phyloP scores from a whole-genome alignment of 2,113 vertebrate species.

The Spermophilus dauricus region DNA sequence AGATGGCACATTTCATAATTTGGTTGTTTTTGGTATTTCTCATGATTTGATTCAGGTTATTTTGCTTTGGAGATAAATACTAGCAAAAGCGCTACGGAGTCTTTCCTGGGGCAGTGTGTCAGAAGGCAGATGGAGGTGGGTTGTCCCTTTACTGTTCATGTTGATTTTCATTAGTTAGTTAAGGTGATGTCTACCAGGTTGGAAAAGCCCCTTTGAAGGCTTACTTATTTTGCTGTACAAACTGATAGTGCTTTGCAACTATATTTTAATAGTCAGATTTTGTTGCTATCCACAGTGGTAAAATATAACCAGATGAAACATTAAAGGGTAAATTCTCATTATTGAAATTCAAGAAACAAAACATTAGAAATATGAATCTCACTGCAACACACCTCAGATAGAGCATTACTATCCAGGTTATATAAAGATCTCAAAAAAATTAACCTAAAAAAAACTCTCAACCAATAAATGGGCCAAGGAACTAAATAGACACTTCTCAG shows the following conservation, averaged over 20 bases:
- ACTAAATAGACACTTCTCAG: no score
- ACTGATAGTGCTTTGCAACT: neutral
- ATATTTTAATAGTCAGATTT: neutral
- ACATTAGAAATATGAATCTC: neutral
- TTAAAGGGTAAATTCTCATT: neutral
- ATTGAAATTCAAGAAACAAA: neutral
- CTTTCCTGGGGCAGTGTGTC: neutral
- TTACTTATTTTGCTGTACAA: neutral
- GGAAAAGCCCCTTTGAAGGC: neutral
- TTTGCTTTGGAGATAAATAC: neutral
- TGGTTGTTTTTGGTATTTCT: neutral
- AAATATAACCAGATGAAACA: neutral
- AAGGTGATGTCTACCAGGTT: neutral
- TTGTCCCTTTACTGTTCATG: neutral
- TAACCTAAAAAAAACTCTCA: no score
- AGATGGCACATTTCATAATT: neutral
- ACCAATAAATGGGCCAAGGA: no score
- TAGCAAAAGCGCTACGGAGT: neutral
- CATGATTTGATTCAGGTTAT: neutral
- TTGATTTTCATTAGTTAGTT: neutral
- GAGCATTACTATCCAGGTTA: no score
- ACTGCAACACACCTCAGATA: no score
- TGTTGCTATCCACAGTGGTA: neutral
- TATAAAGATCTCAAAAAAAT: no score
- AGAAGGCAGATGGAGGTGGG: neutral